phyloP scores from a whole-genome alignment of 2,113 vertebrate genomes.

The Tiliqua scincoides region DNA sequence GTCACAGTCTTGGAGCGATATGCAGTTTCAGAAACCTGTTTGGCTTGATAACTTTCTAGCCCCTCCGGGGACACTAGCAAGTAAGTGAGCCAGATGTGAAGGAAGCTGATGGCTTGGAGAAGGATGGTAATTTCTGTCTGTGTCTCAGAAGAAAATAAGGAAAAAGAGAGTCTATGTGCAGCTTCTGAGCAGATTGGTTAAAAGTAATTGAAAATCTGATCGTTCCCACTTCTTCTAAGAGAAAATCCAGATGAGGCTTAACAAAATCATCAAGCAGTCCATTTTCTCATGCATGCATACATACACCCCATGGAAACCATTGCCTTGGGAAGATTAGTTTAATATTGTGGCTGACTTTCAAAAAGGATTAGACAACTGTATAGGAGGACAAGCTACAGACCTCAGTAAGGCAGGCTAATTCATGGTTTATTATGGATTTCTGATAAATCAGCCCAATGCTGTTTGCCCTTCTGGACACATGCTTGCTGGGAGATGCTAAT shows the following conservation, averaged over 20 bases:
- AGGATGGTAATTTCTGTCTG: background rate
- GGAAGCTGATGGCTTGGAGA: background rate
- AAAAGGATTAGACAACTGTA: background rate
- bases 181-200: background rate
- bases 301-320: background rate
- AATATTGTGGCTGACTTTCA: background rate
- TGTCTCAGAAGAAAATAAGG: background rate
- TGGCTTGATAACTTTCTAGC: background rate
- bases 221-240: background rate
- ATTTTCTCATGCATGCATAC: background rate
- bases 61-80: background rate
- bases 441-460: background rate
- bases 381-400: background rate
- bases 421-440: background rate
- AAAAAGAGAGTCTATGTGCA: background rate
- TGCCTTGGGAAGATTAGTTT: background rate
- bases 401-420: background rate
- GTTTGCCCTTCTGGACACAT: background rate
- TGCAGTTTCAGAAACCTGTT: background rate
- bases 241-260: background rate
- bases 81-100: background rate
- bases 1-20: background rate
- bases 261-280: background rate
- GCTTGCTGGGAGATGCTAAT: background rate
- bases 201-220: background rate